Evolutionary conservation across 1,140 invertebrate species (phyloP).

Genomic region (Drosophila insularis): DNA sequence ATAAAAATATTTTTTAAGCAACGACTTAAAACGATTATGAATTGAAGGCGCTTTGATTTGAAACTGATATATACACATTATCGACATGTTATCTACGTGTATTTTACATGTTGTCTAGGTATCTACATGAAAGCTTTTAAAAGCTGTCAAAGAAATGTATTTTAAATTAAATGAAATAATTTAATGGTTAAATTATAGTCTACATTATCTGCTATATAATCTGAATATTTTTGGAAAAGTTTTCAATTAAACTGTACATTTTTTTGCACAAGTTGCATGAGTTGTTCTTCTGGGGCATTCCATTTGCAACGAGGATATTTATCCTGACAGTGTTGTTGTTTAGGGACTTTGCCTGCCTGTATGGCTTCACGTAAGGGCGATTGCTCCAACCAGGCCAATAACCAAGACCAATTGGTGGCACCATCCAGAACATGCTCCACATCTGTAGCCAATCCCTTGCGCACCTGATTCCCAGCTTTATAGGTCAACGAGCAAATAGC

Average conservation of each 20-base stretch:
- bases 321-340: slow-evolving; percentile 26
- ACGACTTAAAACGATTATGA: background rate
- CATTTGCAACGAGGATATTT: slow-evolving; percentile 67
- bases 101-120: background rate
- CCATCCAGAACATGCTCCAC: slow-evolving; percentile 59
- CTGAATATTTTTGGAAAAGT: too few species aligned
- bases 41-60: background rate
- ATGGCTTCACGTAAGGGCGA: slow-evolving; percentile 51
- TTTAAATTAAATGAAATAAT: background rate
- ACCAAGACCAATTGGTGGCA: slow-evolving; percentile 54
- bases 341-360: slow-evolving; percentile 36
- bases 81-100: background rate
- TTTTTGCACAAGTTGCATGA: slow-evolving; percentile 43
- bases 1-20: too few species aligned
- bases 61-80: too few species aligned
- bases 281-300: slow-evolving; percentile 52
- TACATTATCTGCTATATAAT: background rate
- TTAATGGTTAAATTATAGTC: background rate
- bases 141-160: background rate
- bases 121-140: background rate
- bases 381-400: slow-evolving; percentile 50
- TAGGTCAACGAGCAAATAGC: slow-evolving; percentile 54
- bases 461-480: slow-evolving; percentile 33
- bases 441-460: slow-evolving; percentile 42
- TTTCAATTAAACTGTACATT: slow-evolving; percentile 59